Conservation (phyloP, 2,113 vertebrate genomes). For the Oceanodroma tethys region DNA sequence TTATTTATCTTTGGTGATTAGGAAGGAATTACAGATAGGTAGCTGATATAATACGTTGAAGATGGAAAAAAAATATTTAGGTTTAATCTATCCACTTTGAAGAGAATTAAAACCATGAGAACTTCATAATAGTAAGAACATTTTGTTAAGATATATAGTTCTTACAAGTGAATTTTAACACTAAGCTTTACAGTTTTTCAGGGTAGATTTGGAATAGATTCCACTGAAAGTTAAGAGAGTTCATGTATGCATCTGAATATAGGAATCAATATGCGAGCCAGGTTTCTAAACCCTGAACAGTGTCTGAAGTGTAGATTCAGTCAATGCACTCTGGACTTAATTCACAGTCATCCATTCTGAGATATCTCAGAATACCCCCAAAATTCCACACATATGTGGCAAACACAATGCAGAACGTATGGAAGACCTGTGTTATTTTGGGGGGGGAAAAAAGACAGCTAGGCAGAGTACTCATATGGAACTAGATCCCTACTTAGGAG, state of each 20-base stretch:
- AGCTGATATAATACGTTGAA: too few species aligned
- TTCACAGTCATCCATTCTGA: background rate
- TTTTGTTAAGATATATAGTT: background rate
- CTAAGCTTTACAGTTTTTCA: background rate
- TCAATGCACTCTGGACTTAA: background rate
- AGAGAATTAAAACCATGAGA: too few species aligned
- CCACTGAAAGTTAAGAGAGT: background rate
- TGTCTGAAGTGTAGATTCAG: background rate
- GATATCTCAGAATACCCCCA: background rate
- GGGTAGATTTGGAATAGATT: background rate
- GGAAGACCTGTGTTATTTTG: background rate
- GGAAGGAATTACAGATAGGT: too few species aligned
- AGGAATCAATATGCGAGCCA: background rate
- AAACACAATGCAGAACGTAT: background rate
- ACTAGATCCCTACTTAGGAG: background rate
- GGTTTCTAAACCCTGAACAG: background rate
- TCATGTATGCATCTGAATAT: background rate
- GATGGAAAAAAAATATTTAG: too few species aligned
- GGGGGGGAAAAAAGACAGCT: background rate
- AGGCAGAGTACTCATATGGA: background rate
- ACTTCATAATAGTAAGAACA: too few species aligned
- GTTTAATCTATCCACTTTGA: too few species aligned
- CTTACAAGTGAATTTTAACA: background rate
- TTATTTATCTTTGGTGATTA: too few species aligned
- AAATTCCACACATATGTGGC: background rate